A percentile compares a stretch with the other conserved stretches of the same genome.
phyloP scores from a whole-genome alignment of 2,888 invertebrate species.

The Caenorhabditis imperialis region DNA sequence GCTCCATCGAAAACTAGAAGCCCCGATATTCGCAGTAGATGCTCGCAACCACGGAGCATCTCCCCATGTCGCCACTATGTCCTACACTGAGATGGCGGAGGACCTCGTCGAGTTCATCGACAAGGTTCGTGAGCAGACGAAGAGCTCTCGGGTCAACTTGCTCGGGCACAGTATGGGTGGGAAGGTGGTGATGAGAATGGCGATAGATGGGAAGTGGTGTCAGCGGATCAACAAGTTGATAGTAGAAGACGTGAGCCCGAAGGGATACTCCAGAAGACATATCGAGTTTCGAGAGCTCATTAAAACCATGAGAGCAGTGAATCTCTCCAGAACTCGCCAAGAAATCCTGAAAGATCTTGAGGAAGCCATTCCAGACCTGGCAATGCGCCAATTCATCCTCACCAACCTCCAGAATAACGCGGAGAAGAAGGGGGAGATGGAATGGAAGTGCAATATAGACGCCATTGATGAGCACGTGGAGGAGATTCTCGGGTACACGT shows the following conservation, averaged over 20 bases:
- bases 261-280: conserved; percentile 61
- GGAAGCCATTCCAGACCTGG: conserved; percentile 81
- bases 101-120: conserved; percentile 83
- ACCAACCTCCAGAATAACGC: conserved; percentile 84
- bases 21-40: conserved; percentile 86
- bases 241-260: conserved; percentile 72
- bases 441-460: conserved; percentile 84
- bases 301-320: conserved; percentile 63
- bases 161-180: conserved; percentile 76
- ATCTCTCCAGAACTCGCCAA: conserved; percentile 58
- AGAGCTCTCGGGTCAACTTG: conserved; percentile 44
- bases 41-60: conserved; percentile 96
- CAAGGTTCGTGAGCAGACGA: conserved; percentile 50
- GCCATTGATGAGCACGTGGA: conserved; percentile 84
- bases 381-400: conserved; percentile 86
- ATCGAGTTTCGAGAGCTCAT: conserved; percentile 64
- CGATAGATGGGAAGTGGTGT: conserved; percentile 58
- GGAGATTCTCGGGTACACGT: conserved; percentile 78
- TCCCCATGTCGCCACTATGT: conserved; percentile 85
- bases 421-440: conserved; percentile 43
- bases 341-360: conserved; percentile 63
- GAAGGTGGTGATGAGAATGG: conserved; percentile 70
- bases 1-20: conserved; percentile 76
- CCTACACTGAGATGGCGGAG: conserved; percentile 85
- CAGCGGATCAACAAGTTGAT: conserved; percentile 50